Evolutionary conservation across 2,888 invertebrate genomes (phyloP), one percentile per base, ranked within the genome.

Genomic region (Yponomeuta evonymella): DNA sequence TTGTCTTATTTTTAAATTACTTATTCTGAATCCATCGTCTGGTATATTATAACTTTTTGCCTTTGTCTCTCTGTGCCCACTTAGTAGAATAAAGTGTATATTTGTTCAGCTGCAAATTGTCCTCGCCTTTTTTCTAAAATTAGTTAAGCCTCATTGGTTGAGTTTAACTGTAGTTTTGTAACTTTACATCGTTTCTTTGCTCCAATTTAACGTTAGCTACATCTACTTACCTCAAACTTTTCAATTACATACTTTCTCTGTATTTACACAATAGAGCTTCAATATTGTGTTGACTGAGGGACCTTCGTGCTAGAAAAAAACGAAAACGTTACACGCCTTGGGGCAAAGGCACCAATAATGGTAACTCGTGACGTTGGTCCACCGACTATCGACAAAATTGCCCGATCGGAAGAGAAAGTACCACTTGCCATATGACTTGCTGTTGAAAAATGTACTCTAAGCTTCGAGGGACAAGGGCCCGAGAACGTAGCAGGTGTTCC

Each of bases 341-440:
- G n/a, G 48, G 43, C 48, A 43, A 43, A 67, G 43, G 64, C 65
- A n/a, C 23, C 67, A 67, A 67, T 68, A 68, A 48, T 68, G 12
- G 51, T 29, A 29, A 29, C 29, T 68, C 68, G 68, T 48, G 68
- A 68, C 51, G 51, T 23, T n/a, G n/a, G 36, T 12, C 67, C 43
- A 36, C 43, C 67, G 67, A 30, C 48, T 68, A 51, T 68, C 48
- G 48, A 51, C 68, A 29, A 68, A 68, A 68, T 68, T 48, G 68
- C 23, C 67, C 68, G 48, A 68, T 68, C 68, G 68, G 68, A 68
- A 51, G 68, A 68, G 68, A 68, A 68, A 68, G 68, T 58, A 68
- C 68, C 51, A 67, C 15, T 64, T 64, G 51, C 51, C 51, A 12
- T 15, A 15, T 15, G 2, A 15, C 15, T 58, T 58, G 51, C 51